Conservation (phyloP, 64 coral and sea anemone genomes). For the Montipora cactus region DNA sequence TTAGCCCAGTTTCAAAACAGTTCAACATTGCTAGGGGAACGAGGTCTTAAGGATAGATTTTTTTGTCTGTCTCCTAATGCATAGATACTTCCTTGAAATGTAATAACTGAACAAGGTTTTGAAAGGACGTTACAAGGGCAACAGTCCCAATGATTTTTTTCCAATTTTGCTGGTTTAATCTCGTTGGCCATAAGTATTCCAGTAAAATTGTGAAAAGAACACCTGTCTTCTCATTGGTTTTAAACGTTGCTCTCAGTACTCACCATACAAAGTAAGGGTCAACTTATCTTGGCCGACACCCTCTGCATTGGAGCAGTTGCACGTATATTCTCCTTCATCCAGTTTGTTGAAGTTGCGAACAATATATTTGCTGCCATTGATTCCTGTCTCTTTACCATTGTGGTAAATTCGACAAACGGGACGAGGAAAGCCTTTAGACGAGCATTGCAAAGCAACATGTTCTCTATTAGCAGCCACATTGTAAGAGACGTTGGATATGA, state of each 20-base stretch:
- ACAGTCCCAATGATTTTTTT: too few species aligned
- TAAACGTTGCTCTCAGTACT: background rate
- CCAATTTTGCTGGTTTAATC: too few species aligned
- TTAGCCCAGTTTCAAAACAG: too few species aligned
- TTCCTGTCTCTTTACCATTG: background rate
- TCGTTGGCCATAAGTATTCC: background rate
- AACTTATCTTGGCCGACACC: background rate
- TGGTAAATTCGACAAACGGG: conserved; percentile 53
- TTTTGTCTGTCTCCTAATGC: too few species aligned
- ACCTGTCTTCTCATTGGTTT: background rate
- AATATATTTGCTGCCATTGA: conserved; percentile 10
- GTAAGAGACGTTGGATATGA: conserved; percentile 40
- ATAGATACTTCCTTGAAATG: too few species aligned
- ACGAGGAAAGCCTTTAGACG: conserved; percentile 39
- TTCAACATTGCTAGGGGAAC: too few species aligned
- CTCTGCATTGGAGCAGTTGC: conserved; percentile 44
- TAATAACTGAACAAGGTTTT: too few species aligned
- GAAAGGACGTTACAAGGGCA: too few species aligned
- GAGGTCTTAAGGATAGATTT: too few species aligned
- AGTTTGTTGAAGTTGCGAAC: background rate
- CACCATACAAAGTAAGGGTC: conserved; percentile 39
- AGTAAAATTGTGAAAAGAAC: too few species aligned
- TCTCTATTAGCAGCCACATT: conserved; percentile 55
- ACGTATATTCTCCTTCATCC: conserved; percentile 46
- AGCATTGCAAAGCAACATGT: conserved; percentile 49